Evolutionary conservation across 2,888 invertebrate species (phyloP), one percentile per base, ranked within the genome.

Genomic region (Lottia gigantea): DNA sequence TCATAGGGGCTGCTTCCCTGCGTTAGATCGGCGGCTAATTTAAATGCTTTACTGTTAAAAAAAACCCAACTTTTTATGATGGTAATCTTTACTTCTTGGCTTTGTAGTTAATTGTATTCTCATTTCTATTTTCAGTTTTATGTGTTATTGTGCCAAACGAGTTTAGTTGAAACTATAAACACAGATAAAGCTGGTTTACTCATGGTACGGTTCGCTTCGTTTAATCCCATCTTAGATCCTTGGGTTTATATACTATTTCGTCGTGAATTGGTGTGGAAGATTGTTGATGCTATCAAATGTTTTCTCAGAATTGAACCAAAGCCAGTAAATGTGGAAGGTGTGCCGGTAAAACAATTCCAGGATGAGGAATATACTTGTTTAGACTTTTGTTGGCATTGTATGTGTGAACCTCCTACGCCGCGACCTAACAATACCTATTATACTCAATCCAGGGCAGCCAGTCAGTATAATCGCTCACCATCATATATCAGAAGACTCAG

Each of bases 161-260:
- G 74, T 46, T 71, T 79, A 6, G 66, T 70, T 2, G 62, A 19
- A 4, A 2, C 16, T 0, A 62, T 80, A 61, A 74, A 78, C 23
- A 68, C 74, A n/a, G 73, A 79, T 62, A 55, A 71, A 26, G 67
- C 74, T 25, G 87, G 86, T 65, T 74, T 88, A 19, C 71, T 85
- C 26, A 79, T 84, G 67, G 82, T 88, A 12, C 82, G 86, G 1
- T 76, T 87, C 15, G 87, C 86, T 8, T 86, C 86, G 15, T 74
- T 87, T 71, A 88, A 88, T 74, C 88, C 87, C 73, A 83, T 88
- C 62, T 79, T 88, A 23, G 87, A 88, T 72, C 88, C 88, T 25
- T 88, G 88, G 88, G 86, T 88, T 19, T 88, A 88, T 78, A 86
- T 88, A 71, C 80, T 88, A 23, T 81, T 88, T 67, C 79, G 88